These are phyloP conservation scores for Helicoverpa assulta DNA, from an alignment of 2,888 invertebrate genomes.

Conservation along the genomic window DNA sequence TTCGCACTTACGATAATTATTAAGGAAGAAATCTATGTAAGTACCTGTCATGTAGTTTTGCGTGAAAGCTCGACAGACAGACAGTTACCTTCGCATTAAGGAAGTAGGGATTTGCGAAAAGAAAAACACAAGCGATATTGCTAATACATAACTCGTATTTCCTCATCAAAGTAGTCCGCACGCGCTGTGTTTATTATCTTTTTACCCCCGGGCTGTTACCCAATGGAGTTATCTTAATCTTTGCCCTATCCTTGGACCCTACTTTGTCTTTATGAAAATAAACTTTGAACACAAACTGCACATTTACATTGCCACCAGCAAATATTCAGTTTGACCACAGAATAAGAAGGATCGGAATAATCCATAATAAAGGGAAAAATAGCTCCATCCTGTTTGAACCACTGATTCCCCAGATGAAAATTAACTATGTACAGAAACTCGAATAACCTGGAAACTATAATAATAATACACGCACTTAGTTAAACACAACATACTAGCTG, in stretches of 20 bases:
- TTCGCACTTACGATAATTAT: too few species aligned
- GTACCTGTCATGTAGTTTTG: too few species aligned
- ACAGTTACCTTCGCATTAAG: background rate
- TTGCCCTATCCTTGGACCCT: conserved; percentile 4
- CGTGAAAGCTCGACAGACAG: too few species aligned
- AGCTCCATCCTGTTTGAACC: too few species aligned
- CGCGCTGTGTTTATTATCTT: conserved; percentile 21
- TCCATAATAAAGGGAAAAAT: background rate
- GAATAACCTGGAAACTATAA: too few species aligned
- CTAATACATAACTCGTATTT: conserved; percentile 12
- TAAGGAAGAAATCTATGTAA: too few species aligned
- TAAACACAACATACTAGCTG: too few species aligned
- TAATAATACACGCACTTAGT: too few species aligned
- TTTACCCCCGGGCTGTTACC: conserved; percentile 19
- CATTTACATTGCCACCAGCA: background rate
- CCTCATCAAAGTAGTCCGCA: conserved; percentile 1
- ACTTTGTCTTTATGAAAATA: conserved; percentile 32
- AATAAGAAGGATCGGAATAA: background rate
- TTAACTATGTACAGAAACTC: too few species aligned
- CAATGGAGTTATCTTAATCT: conserved; percentile 32
- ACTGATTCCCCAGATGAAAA: too few species aligned
- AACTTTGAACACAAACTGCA: conserved; percentile 12
- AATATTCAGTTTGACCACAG: background rate
- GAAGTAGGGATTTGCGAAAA: background rate
- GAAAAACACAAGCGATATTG: background rate